Evolutionary conservation across 2,888 invertebrate species (phyloP).

Genomic region (Melieria omissa): DNA sequence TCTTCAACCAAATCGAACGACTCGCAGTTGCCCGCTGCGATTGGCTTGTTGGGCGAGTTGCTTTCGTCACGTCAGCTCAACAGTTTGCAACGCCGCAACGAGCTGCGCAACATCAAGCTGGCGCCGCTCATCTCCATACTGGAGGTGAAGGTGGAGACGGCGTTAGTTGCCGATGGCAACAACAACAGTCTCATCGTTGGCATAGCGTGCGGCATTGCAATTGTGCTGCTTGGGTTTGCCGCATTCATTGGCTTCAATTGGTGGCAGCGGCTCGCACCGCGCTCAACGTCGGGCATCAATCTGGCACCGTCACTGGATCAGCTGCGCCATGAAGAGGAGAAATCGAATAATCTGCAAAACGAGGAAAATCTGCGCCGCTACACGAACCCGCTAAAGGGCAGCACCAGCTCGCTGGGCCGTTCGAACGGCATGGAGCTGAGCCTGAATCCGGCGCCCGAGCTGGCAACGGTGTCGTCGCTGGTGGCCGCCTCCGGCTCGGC

Average conservation of each 20-base stretch:
- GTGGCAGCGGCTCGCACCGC: constrained; percentile 69
- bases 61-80: constrained; percentile 71
- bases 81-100: constrained; percentile 57
- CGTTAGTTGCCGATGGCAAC: constrained; percentile 68
- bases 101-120: constrained; percentile 70
- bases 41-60: constrained; percentile 72
- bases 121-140: constrained; percentile 78
- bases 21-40: constrained; percentile 69
- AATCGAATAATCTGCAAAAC: constrained; percentile 90
- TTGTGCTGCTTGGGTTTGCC: constrained; percentile 66
- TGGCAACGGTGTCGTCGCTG: constrained; percentile 59
- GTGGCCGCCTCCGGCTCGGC: constrained; percentile 66
- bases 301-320: constrained; percentile 71
- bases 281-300: constrained; percentile 69
- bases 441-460: constrained; percentile 64
- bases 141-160: constrained; percentile 81
- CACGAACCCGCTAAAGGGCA: constrained; percentile 80
- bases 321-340: constrained; percentile 83
- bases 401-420: constrained; percentile 69
- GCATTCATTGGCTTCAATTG: constrained; percentile 70
- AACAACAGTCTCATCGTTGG: constrained; percentile 66
- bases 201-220: constrained; percentile 66
- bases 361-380: constrained; percentile 88
- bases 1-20: constrained; percentile 69
- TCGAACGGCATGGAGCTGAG: constrained; percentile 69